A percentile compares a stretch with the other conserved stretches of the same genome.
Evolutionary conservation across 2,888 invertebrate genomes (phyloP).

Genomic region (Catotricha subobsoleta): DNA sequence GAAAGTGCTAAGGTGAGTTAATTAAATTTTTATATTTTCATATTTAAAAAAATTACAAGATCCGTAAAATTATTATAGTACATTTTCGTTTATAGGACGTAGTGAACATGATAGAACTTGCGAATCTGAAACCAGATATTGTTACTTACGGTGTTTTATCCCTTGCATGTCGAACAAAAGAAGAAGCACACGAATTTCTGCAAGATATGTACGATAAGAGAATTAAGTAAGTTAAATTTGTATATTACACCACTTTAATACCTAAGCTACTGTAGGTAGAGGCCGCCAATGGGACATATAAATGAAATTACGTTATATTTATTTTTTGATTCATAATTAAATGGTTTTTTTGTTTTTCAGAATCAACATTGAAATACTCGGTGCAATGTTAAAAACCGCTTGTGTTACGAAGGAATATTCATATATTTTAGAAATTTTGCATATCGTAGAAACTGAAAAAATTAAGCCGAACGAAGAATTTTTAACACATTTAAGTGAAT

Average conservation of each 20-base stretch:
- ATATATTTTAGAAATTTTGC: conserved; percentile 51
- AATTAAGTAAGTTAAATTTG: conserved; percentile 35
- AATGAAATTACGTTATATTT: not conserved
- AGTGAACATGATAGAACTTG: conserved; percentile 34
- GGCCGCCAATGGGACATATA: conserved; percentile 2
- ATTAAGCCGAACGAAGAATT: conserved; percentile 43
- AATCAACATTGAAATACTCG: conserved; percentile 55
- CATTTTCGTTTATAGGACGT: conserved; percentile 33
- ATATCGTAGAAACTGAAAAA: conserved; percentile 39
- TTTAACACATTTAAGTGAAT: conserved; percentile 41
- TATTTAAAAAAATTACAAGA: not conserved
- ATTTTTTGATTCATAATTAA: conserved; percentile 7
- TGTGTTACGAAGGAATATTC: conserved; percentile 39
- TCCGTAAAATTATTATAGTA: not conserved
- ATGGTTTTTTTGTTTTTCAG: conserved; percentile 30
- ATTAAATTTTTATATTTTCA: not conserved
- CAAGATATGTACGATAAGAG: conserved; percentile 48
- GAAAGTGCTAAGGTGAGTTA: conserved; percentile 44
- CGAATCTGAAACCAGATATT: conserved; percentile 46
- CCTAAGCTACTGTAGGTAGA: too few relatives aligned
- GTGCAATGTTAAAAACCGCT: conserved; percentile 51
- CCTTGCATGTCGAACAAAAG: conserved; percentile 48
- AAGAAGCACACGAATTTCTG: conserved; percentile 45
- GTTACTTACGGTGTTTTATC: conserved; percentile 77
- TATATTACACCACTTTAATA: too few relatives aligned